Percentiles rank a stretch among this genome's conserved stretches.
Evolutionary conservation across 1,140 invertebrate genomes (phyloP).

Genomic region (Nasonia vitripennis): DNA sequence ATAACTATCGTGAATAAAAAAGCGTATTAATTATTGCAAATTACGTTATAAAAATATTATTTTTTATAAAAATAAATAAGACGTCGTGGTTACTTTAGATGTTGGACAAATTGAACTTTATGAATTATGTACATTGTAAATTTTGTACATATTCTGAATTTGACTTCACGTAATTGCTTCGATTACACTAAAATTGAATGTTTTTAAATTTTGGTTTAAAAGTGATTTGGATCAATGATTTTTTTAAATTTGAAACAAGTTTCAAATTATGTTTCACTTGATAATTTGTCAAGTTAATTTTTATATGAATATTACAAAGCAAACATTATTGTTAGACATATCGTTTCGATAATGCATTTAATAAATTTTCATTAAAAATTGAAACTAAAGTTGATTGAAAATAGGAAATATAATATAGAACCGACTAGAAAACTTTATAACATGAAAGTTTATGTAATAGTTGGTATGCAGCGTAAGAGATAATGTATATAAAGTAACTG

Average conservation of each 20-base stretch:
- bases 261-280: background rate
- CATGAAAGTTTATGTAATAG: background rate
- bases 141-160: background rate
- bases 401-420: background rate
- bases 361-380: background rate
- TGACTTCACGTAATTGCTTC: background rate
- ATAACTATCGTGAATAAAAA: constrained; percentile 2
- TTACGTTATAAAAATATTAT: background rate
- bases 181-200: background rate
- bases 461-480: background rate
- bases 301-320: background rate
- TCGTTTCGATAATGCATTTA: background rate
- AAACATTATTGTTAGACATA: background rate
- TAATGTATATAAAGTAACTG: constrained; percentile 15
- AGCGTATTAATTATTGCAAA: background rate
- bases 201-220: background rate
- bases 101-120: background rate
- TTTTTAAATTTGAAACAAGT: too few relatives aligned
- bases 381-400: background rate
- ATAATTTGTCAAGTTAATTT: background rate
- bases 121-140: background rate
- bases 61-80: background rate
- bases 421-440: background rate
- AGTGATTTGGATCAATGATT: too few relatives aligned
- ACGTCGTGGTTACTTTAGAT: constrained; percentile 12